Evolutionary conservation across 2,797 vertebrate species (phyloP), one percentile per base, ranked within the genome.

Genomic region (Sebastiscus tertius): DNA sequence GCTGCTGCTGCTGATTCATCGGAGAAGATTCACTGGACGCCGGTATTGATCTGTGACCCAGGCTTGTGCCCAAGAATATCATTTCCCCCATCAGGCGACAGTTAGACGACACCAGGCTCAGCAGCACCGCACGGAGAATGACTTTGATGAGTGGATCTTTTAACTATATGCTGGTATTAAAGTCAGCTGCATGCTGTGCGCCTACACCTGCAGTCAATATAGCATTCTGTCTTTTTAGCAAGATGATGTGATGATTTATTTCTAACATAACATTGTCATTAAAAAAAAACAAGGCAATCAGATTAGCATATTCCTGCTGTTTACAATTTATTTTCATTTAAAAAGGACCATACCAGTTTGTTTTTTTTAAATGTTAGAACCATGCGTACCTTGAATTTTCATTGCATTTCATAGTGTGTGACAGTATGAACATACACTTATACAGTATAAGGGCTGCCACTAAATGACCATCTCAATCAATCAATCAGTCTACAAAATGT

Each of bases 1-100:
- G 67, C 71, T 75, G 73, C 69, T 56, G 67, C 75, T 69, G 77
- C 71, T 86, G 85, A 93, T 89, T 92, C 92, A 88, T 90, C 68
- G 26, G 64, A 89, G 88, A 88, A 90, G 89, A 93, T 82, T 94
- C 88, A 89, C 79, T 64, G 87, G 84, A 80, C 61, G 78, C 64
- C 64, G 54, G 66, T 91, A 94, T 94, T 88, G 94, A 96, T 95
- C 88, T 72, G 82, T 65, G 72, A 87, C 68, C 77, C 80, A 81
- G 82, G 85, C 85, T 66, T 88, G 80, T 87, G 88, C 84, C 81
- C 77, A 84, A 76, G 92, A 94, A 95, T 93, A 94, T 94, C 69
- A 89, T 92, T 90, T 64, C 60, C 81, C 75, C 81, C 91, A 88
- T 89, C 82, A 89, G 82, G 81, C 74, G 79, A 87, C 92, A 88